phyloP scores from a whole-genome alignment of 2,113 vertebrate species.

The Butorides virescens region DNA sequence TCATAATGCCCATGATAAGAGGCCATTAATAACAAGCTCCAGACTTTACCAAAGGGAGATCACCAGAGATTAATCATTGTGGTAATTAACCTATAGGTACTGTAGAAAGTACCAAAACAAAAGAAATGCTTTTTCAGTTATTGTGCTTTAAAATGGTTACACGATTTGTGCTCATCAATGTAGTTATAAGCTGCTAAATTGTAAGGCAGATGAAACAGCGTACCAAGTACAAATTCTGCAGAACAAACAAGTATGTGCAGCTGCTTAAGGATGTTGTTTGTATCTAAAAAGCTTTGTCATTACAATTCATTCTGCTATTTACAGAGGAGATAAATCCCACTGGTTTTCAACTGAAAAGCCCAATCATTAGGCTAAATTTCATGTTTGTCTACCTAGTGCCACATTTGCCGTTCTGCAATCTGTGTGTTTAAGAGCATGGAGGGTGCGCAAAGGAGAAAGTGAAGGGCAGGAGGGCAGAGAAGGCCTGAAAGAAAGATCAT shows the following conservation, averaged over 20 bases:
- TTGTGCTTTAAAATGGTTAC: background rate
- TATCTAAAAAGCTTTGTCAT: background rate
- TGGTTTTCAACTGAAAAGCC: background rate
- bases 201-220: background rate
- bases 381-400: background rate
- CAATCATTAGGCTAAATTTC: conserved; percentile 5
- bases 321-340: background rate
- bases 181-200: background rate
- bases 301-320: background rate
- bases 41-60: background rate
- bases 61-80: background rate
- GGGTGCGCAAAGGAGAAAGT: fast-evolving
- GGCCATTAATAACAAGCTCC: background rate
- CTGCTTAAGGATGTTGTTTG: background rate
- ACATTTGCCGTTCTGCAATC: background rate
- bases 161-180: background rate
- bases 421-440: background rate
- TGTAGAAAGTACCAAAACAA: background rate
- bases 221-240: background rate
- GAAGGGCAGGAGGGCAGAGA: background rate
- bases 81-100: background rate
- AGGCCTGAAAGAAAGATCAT: background rate
- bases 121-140: background rate
- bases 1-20: background rate
- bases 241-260: background rate